Evolutionary conservation across 2,888 invertebrate species (phyloP), one percentile per base, ranked within the genome.

Genomic region (Acrobasis suavella): DNA sequence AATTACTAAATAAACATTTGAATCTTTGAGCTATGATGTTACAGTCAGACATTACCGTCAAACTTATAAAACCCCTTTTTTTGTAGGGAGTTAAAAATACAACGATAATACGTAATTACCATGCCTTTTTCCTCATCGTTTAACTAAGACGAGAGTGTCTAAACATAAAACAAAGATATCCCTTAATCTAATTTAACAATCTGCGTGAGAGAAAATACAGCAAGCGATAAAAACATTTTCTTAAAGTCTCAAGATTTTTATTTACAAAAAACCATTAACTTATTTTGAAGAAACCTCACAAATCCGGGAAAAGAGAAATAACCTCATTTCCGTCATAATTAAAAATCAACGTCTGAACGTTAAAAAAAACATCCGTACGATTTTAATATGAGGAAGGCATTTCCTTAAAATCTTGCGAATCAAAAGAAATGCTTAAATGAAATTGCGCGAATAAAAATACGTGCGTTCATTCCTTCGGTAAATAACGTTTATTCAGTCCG

Each of bases 361-460:
- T 14, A 46, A 46, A 46, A 39, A 46, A 50, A 50, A 50, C 59
- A 49, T n/a, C 54, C 38, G 37, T 17, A 50, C 54, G 59, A 60
- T 63, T 60, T 46, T 46, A 46, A 46, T 46, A 46, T 46, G 46
- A 46, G 46, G 46, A n/a, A 46, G 46, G 46, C 46, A 46, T 46
- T 46, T 46, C 46, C 46, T 46, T 14, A 46, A 46, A 46, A 46
- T 42, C 42, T 42, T 42, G 42, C 42, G 42, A 60, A 55, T 51
- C 62, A 63, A 67, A 65, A 62, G 62, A 63, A 62, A 67, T 62
- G 62, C 60, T 62, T 61, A 61, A 65, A 64, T 65, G 60, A 64
- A 65, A 64, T 62, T 62, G 32, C 50, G 46, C 55, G 49, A 62
- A 61, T 58, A 62, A 65, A 64, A 65, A 67, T 64, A 64, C 58